Percentiles rank a stretch among this genome's conserved stretches.
phyloP scores from a whole-genome alignment of 2,888 invertebrate species.

The Caenorhabditis macrosperma region DNA sequence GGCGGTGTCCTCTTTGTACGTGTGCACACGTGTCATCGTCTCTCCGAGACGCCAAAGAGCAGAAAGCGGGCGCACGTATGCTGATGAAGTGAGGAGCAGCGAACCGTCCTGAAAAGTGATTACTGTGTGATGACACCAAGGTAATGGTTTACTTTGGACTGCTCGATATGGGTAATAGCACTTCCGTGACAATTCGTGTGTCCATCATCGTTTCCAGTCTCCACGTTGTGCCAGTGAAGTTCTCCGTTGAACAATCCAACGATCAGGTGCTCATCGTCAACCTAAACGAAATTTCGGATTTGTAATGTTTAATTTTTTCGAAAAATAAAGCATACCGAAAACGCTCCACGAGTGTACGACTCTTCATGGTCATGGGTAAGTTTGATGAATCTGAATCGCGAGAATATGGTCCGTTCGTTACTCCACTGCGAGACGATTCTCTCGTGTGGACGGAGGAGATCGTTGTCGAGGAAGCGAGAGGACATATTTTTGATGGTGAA shows the following conservation, averaged over 20 bases:
- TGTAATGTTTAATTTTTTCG: too few species aligned
- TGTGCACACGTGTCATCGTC: slow-evolving; percentile 84
- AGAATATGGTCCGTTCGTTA: slow-evolving; percentile 90
- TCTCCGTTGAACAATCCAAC: slow-evolving; percentile 94
- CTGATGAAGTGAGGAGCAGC: slow-evolving; percentile 89
- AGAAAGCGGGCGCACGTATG: slow-evolving; percentile 90
- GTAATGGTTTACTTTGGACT: slow-evolving; percentile 81
- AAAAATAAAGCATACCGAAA: too few species aligned
- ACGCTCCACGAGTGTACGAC: slow-evolving; percentile 85
- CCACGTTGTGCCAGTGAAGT: slow-evolving; percentile 90
- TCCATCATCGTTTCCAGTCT: slow-evolving; percentile 88
- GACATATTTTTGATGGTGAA: slow-evolving; percentile 63
- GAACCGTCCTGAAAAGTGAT: slow-evolving; percentile 86
- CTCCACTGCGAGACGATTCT: slow-evolving; percentile 81
- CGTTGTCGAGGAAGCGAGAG: slow-evolving; percentile 21
- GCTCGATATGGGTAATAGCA: slow-evolving; percentile 86
- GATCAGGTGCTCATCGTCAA: slow-evolving; percentile 85
- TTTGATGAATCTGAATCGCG: slow-evolving; percentile 85
- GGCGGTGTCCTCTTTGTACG: slow-evolving; percentile 82
- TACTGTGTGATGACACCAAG: too few species aligned
- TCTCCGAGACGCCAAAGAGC: slow-evolving; percentile 85
- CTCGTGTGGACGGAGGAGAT: slow-evolving; percentile 6
- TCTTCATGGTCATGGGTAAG: slow-evolving; percentile 86
- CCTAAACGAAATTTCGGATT: too few species aligned
- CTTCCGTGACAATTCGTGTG: slow-evolving; percentile 90